phyloP scores from a whole-genome alignment of 2,113 vertebrate genomes.

The Sciurus niger region DNA sequence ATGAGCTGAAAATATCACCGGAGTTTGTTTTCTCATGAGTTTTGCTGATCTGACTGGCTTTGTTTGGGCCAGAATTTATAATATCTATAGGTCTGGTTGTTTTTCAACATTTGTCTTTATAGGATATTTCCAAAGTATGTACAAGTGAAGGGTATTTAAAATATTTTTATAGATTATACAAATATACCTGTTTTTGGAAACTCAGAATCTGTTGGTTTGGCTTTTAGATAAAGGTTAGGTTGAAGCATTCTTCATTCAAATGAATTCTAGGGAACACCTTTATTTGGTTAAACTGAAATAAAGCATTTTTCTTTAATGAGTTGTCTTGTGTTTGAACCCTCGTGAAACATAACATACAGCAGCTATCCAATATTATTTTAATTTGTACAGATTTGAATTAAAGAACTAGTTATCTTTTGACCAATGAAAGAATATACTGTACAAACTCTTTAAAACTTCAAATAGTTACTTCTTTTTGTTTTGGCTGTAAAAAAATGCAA shows the following conservation, averaged over 20 bases:
- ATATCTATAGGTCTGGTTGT: slow-evolving; percentile 32
- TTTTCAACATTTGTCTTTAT: slow-evolving; percentile 67
- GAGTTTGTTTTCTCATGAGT: slow-evolving; percentile 53
- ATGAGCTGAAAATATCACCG: slow-evolving; percentile 57
- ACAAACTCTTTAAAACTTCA: background rate
- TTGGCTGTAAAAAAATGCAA: background rate
- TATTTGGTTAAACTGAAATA: slow-evolving; percentile 25
- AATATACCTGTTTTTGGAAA: slow-evolving; percentile 52
- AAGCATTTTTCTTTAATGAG: slow-evolving; percentile 10
- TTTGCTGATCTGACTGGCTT: slow-evolving; percentile 68
- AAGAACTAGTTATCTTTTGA: slow-evolving; percentile 25
- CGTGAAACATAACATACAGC: background rate
- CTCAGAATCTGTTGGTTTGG: slow-evolving; percentile 6
- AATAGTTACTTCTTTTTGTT: slow-evolving; percentile 1
- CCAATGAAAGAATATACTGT: background rate
- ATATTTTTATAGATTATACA: slow-evolving; percentile 47
- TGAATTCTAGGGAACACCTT: slow-evolving; percentile 10
- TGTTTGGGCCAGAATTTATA: slow-evolving; percentile 56
- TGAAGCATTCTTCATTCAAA: slow-evolving; percentile 27
- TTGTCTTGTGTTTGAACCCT: background rate
- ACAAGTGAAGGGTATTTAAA: slow-evolving; percentile 30
- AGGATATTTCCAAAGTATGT: slow-evolving; percentile 31
- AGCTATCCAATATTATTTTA: background rate
- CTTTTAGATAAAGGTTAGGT: background rate
- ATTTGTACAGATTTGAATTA: slow-evolving; percentile 35